Evolutionary conservation across 2,113 vertebrate genomes (phyloP).

Genomic region (Heloderma charlesbogerti): DNA sequence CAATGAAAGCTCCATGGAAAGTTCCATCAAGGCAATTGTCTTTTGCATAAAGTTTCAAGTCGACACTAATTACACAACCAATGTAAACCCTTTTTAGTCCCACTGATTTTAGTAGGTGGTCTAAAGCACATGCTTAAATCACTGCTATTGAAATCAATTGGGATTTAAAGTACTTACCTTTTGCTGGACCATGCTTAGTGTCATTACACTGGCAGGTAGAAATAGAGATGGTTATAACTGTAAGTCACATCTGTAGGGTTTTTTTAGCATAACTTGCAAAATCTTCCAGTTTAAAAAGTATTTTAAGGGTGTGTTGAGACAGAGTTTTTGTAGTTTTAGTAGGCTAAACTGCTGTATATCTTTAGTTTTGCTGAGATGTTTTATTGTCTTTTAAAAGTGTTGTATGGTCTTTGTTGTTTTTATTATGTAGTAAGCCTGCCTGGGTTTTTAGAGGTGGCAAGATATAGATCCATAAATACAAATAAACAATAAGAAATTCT

Average conservation of each 20-base stretch:
- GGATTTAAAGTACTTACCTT: not conserved
- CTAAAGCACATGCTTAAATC: not conserved
- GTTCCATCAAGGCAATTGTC: not conserved
- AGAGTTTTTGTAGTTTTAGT: not conserved
- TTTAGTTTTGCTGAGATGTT: not conserved
- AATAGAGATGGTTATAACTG: not conserved
- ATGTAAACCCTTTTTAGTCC: not conserved
- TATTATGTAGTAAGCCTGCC: not conserved
- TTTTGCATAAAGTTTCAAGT: not conserved
- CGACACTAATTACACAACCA: not conserved
- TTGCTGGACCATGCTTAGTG: not conserved
- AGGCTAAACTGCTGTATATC: not conserved
- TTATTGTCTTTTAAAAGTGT: constrained; percentile 25
- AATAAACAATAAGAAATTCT: constrained; percentile 10
- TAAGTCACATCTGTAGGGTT: not conserved
- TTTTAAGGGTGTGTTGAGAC: not conserved
- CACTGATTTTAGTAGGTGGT: not conserved
- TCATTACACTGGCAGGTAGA: not conserved
- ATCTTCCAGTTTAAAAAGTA: not conserved
- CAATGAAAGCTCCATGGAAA: not conserved
- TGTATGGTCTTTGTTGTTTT: not conserved
- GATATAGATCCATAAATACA: constrained; percentile 30
- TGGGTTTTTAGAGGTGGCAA: not conserved
- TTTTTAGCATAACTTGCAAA: not conserved
- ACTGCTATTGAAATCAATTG: not conserved